Percentiles rank a stretch among this genome's conserved stretches.
Evolutionary conservation across 2,113 vertebrate genomes (phyloP).

Genomic region (Lagopus leucura): DNA sequence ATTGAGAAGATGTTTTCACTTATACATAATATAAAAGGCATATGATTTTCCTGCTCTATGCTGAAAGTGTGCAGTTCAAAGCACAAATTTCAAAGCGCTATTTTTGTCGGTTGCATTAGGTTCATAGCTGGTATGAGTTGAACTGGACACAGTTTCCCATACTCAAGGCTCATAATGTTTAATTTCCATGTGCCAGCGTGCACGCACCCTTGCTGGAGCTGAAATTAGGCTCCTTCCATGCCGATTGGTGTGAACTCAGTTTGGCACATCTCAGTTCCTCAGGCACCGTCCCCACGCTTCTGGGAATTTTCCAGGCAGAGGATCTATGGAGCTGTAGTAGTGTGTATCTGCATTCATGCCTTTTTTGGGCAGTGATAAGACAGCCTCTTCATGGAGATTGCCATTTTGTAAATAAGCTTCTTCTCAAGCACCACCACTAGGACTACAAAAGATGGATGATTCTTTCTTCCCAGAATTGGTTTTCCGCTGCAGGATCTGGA

Average conservation of each 20-base stretch:
- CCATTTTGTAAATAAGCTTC: constrained; percentile 48
- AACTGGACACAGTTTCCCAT: background rate
- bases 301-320: background rate
- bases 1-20: background rate
- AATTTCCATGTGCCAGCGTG: background rate
- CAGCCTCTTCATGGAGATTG: constrained; percentile 6
- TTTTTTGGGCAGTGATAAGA: background rate
- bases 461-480: constrained; percentile 13
- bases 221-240: background rate
- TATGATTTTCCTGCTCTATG: background rate
- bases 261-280: background rate
- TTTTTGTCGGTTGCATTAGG: background rate
- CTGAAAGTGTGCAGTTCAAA: background rate
- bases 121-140: background rate
- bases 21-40: background rate
- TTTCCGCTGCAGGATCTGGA: constrained; percentile 30
- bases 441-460: constrained; percentile 52
- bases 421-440: background rate
- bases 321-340: background rate
- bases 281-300: background rate
- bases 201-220: too few relatives aligned
- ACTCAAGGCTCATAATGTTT: background rate
- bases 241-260: background rate
- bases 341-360: background rate
- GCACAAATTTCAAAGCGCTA: background rate